These are phyloP conservation scores for Micrasema minimum DNA, from an alignment of 1,140 invertebrate genomes.

Conservation along the genomic window DNA sequence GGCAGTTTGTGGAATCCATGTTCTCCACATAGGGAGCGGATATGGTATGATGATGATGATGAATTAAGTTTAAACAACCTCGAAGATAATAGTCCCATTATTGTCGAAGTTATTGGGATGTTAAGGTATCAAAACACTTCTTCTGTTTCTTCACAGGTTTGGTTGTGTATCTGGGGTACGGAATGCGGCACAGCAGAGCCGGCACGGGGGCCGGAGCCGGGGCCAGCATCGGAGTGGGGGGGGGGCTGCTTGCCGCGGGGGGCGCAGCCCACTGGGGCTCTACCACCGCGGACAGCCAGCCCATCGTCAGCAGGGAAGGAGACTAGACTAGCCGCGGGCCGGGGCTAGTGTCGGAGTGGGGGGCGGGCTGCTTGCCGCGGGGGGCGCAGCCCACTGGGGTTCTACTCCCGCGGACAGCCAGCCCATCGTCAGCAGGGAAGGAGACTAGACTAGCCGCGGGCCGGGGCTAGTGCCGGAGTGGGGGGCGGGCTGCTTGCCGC, in stretches of 20 bases:
- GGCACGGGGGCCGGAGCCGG: constrained; percentile 44
- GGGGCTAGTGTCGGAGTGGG: constrained; percentile 40
- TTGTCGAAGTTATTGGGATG: too few relatives aligned
- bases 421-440: constrained; percentile 46
- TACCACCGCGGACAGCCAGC: constrained; percentile 44
- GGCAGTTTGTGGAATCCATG: too few relatives aligned
- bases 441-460: constrained; percentile 44
- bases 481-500: constrained; percentile 47
- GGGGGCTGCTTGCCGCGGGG: constrained; percentile 46
- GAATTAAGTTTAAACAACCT: too few relatives aligned
- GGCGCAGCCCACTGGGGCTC: constrained; percentile 48
- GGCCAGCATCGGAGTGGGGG: constrained; percentile 36
- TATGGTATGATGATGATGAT: too few relatives aligned
- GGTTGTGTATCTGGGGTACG: constrained; percentile 50
- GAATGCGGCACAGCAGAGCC: constrained; percentile 50
- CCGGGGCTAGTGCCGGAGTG: constrained; percentile 37
- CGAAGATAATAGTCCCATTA: too few relatives aligned
- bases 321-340: constrained; percentile 42
- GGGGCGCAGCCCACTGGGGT: constrained; percentile 46
- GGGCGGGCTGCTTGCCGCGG: constrained; percentile 47
- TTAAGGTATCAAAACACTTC: too few relatives aligned
- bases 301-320: constrained; percentile 46
- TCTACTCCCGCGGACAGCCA: constrained; percentile 45
- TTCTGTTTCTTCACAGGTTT: constrained; percentile 30
- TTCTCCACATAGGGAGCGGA: too few relatives aligned